Evolutionary conservation across 2,888 invertebrate species (phyloP).

Genomic region (Holacanthella duospinosa): DNA sequence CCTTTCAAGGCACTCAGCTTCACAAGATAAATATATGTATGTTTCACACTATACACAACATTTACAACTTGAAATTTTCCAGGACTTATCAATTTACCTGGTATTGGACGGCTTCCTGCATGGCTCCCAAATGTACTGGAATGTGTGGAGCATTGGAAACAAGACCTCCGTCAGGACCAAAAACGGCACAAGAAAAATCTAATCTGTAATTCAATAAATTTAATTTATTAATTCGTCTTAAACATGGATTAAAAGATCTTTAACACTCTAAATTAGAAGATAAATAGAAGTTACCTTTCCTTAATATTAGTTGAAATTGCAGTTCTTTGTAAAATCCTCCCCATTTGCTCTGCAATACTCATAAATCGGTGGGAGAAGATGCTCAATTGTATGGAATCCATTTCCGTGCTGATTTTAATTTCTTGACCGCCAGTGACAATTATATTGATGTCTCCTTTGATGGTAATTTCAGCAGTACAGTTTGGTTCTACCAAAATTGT

Average conservation of each 20-base stretch:
- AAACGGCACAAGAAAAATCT: slow-evolving; percentile 97
- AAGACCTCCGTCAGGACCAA: slow-evolving; percentile 91
- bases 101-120: slow-evolving; percentile 91
- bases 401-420: slow-evolving; percentile 55
- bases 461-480: slow-evolving; percentile 67
- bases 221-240: too few relatives aligned
- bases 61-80: too few relatives aligned
- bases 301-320: slow-evolving; percentile 98
- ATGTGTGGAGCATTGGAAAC: slow-evolving; percentile 99
- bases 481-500: slow-evolving; percentile 89
- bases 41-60: too few relatives aligned
- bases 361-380: slow-evolving; percentile 98
- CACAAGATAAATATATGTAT: too few relatives aligned
- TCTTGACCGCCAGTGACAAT: slow-evolving; percentile 52
- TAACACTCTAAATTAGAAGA: not conserved
- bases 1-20: slow-evolving; percentile 39
- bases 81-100: too few relatives aligned
- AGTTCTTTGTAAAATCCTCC: slow-evolving; percentile 88
- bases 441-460: slow-evolving; percentile 66
- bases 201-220: slow-evolving; percentile 52
- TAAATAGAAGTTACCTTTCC: slow-evolving; percentile 59
- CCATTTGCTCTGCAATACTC: slow-evolving; percentile 99
- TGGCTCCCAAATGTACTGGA: slow-evolving; percentile 81
- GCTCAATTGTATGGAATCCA: slow-evolving; percentile 90
- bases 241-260: not conserved